Conservation (phyloP, 2,888 invertebrate genomes). For the Gymnocheta viridis region DNA sequence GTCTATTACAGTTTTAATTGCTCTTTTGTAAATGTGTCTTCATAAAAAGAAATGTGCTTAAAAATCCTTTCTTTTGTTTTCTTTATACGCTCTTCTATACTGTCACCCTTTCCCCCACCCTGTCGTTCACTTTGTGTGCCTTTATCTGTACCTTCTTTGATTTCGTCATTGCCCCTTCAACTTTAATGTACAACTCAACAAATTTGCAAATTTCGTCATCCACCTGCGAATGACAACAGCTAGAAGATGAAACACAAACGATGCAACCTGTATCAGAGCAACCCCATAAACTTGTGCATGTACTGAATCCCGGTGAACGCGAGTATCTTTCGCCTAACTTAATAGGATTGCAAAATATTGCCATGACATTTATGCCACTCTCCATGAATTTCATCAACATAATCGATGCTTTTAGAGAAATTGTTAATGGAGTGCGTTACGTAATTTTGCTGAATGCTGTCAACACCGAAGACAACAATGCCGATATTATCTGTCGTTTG, state of each 20-base stretch:
- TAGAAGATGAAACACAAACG: conserved; percentile 50
- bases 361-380: conserved; percentile 79
- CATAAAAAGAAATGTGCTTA: conserved; percentile 22
- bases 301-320: conserved; percentile 80
- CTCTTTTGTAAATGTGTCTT: conserved; percentile 43
- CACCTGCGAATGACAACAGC: conserved; percentile 1
- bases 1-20: conserved; percentile 25
- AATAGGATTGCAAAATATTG: conserved; percentile 80
- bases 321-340: conserved; percentile 81
- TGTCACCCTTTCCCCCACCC: conserved; percentile 2
- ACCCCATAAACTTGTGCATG: conserved; percentile 77
- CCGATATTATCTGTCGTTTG: conserved; percentile 83
- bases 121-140: conserved; percentile 1
- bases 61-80: conserved; percentile 54
- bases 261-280: conserved; percentile 74
- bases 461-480: conserved; percentile 77
- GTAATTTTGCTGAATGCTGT: conserved; percentile 79
- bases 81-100: conserved; percentile 39
- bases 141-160: conserved; percentile 2
- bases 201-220: background rate
- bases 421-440: conserved; percentile 80
- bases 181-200: background rate
- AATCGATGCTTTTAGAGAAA: conserved; percentile 80
- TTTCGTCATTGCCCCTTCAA: conserved; percentile 7
- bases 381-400: conserved; percentile 80